Evolutionary conservation across 2,888 invertebrate genomes (phyloP), one percentile per base, ranked within the genome.

Genomic region (Eupithecia vulgata): DNA sequence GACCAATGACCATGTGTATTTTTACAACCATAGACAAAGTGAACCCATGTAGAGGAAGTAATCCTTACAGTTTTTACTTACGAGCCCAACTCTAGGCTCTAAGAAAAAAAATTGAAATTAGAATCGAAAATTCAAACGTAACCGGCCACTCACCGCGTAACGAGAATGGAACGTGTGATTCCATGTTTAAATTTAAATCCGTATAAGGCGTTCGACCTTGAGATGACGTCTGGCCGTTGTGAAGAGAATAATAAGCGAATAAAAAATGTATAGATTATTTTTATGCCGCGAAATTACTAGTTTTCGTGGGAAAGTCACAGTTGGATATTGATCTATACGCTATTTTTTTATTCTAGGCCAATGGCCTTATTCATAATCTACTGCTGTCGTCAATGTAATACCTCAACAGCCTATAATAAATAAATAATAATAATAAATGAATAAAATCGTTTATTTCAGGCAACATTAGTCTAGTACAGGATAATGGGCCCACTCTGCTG

Each of bases 131-230:
- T 71, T 69, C 25, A 69, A 74, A 67, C 48, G 68, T 71, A 48
- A 71, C 70, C 73, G 71, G 66, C 78, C 73, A 76, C 77, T 79
- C 76, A 80, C 78, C 76, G 78, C 78, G 78, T 75, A 81, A 79
- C 80, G 76, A 79, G 77, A 80, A 81, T 81, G 78, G 81, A 79
- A 80, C 80, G 81, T 81, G 81, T 76, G 81, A 78, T 79, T 80
- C 79, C 80, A 81, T 73, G 71, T 78, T 80, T 77, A 75, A 77
- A 76, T 77, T 77, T 76, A 75, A 80, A 79, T 79, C 79, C 81
- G 76, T 79, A 78, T 69, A 76, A 76, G 81, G 79, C 68, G 78
- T 67, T 67, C 71, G 80, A 76, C 81, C 81, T 81, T 81, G 81
- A 62, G 57, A 21, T 77, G 69, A 35, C 69, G 78, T 72, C 67